These are phyloP conservation scores for Porites lutea DNA, from an alignment of 64 coral and sea anemone genomes.

Conservation along the genomic window DNA sequence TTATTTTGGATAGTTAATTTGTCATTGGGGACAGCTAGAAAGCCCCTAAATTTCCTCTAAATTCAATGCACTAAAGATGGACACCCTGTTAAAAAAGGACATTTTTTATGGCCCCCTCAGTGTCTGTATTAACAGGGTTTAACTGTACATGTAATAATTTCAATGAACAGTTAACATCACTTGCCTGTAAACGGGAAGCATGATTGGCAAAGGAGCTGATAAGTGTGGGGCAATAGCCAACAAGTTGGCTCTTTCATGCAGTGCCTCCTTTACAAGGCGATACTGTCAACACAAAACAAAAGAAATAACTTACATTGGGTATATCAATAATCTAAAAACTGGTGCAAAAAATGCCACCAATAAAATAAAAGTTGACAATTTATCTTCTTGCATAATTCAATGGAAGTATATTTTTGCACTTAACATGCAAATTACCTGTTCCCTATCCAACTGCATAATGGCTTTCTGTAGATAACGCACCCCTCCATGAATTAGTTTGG, in stretches of 20 bases:
- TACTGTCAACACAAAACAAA: conserved; percentile 61
- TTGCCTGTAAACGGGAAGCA: conserved; percentile 97
- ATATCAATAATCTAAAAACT: too few species aligned
- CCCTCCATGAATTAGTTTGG: conserved; percentile 98
- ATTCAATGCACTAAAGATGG: too few species aligned
- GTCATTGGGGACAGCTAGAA: too few species aligned
- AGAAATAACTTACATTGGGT: not conserved
- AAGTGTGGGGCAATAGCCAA: conserved; percentile 94
- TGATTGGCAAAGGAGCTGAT: conserved; percentile 92
- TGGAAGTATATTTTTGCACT: not conserved
- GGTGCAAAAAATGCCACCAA: too few species aligned
- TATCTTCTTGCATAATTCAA: too few species aligned
- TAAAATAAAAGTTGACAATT: too few species aligned
- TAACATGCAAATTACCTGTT: conserved; percentile 67
- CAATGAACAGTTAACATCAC: not conserved
- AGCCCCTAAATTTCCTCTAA: too few species aligned
- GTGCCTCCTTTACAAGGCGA: conserved; percentile 96
- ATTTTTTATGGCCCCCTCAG: too few species aligned
- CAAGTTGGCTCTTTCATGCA: conserved; percentile 97
- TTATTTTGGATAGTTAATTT: too few species aligned
- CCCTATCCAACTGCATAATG: conserved; percentile 86
- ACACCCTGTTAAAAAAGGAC: not conserved
- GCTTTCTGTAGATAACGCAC: conserved; percentile 98
- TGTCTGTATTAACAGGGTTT: too few species aligned
- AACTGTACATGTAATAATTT: too few species aligned